Conservation (phyloP, 2,888 invertebrate species). For the Rotaria sp. region DNA sequence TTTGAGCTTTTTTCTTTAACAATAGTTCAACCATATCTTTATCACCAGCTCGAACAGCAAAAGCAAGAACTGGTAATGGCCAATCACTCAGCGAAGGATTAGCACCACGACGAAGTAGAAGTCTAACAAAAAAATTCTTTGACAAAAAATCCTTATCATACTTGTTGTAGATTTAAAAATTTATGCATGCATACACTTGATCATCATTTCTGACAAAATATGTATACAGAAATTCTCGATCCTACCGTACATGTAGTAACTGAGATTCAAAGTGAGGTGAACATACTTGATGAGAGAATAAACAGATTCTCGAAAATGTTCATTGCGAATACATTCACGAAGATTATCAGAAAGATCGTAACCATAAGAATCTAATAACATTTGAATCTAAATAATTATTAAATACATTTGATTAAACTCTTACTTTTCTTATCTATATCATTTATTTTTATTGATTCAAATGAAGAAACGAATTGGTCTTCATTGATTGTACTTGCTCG, state of each 20-base stretch:
- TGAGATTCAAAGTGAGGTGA: too few relatives aligned
- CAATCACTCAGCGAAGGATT: constrained; percentile 52
- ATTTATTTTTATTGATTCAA: not conserved
- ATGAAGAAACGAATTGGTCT: not conserved
- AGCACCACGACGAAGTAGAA: constrained; percentile 52
- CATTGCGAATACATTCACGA: not conserved
- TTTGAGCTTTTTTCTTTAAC: constrained; percentile 50
- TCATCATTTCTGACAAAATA: too few relatives aligned
- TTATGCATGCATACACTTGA: too few relatives aligned
- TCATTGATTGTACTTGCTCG: not conserved
- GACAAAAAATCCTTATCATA: too few relatives aligned
- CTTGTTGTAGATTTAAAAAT: too few relatives aligned
- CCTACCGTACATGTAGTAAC: too few relatives aligned
- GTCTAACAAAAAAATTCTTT: constrained; percentile 38
- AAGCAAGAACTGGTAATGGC: constrained; percentile 54
- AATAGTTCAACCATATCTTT: constrained; percentile 51
- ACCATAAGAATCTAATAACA: not conserved
- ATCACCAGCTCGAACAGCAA: constrained; percentile 54
- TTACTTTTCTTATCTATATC: not conserved
- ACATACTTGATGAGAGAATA: not conserved
- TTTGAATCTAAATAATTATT: not conserved
- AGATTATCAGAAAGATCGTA: not conserved
- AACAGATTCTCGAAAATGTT: not conserved
- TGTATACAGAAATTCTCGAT: too few relatives aligned
- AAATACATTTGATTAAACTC: not conserved